Percentiles rank a stretch among this genome's conserved stretches.
These are phyloP conservation scores for Procavia capensis DNA, from an alignment of 2,113 vertebrate species.

Conservation along the genomic window DNA sequence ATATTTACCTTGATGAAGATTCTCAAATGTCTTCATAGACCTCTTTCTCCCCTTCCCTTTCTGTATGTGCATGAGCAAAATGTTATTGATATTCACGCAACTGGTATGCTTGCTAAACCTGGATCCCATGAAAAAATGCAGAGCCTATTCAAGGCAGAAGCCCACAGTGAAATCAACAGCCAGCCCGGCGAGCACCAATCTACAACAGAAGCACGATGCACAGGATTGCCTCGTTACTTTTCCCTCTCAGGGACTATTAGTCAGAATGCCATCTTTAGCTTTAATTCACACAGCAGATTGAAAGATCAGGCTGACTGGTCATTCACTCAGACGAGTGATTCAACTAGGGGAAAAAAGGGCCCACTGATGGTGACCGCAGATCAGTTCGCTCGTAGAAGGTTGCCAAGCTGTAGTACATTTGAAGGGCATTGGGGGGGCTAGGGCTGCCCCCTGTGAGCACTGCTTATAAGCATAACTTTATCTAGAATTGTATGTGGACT, in stretches of 20 bases:
- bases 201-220: slow-evolving; percentile 31
- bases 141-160: not conserved
- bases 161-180: not conserved
- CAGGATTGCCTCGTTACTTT: slow-evolving; percentile 21
- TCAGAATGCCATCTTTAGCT: slow-evolving; percentile 16
- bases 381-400: not conserved
- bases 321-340: slow-evolving; percentile 26
- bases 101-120: not conserved
- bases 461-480: slow-evolving; percentile 40
- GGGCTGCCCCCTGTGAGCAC: not conserved
- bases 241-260: slow-evolving; percentile 24
- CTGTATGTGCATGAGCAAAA: not conserved
- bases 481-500: not conserved
- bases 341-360: not conserved
- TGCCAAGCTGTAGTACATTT: not conserved
- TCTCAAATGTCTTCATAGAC: not conserved
- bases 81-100: not conserved
- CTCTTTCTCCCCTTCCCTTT: not conserved
- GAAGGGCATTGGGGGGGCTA: slow-evolving; percentile 15
- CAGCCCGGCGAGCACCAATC: not conserved
- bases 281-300: slow-evolving; percentile 54
- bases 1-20: not conserved
- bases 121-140: not conserved
- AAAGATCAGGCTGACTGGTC: slow-evolving; percentile 61
- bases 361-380: not conserved